Conservation (phyloP, 2,113 vertebrate species). For the Bucco capensis region DNA sequence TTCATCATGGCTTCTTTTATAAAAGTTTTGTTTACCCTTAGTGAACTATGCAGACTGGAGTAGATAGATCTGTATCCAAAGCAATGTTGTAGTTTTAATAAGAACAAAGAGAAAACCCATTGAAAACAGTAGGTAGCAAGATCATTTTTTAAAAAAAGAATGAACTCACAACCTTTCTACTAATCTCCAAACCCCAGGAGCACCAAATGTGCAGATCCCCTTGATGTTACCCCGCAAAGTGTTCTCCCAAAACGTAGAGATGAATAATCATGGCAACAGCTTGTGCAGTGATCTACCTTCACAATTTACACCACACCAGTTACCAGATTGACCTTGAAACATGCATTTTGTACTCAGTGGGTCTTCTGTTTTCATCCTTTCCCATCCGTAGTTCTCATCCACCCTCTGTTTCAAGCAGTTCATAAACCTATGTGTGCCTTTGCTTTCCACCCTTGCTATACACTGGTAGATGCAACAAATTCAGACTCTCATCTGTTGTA, state of each 20-base stretch:
- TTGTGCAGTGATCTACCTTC: constrained; percentile 4
- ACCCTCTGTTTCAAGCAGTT: constrained; percentile 44
- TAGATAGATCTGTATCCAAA: constrained; percentile 60
- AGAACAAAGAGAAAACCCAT: constrained; percentile 37
- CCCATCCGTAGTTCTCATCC: neutral
- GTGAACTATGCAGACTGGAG: constrained; percentile 51
- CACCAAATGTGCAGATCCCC: neutral
- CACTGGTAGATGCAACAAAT: constrained; percentile 82
- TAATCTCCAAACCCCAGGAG: neutral
- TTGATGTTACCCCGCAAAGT: neutral
- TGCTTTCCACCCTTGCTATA: constrained; percentile 89
- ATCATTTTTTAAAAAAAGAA: neutral
- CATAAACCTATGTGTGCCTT: constrained; percentile 89
- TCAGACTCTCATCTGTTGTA: constrained; percentile 86
- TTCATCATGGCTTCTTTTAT: constrained; percentile 39
- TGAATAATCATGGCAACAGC: constrained; percentile 21
- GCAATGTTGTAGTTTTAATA: constrained; percentile 25
- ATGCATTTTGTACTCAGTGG: neutral
- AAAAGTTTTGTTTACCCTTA: constrained; percentile 29
- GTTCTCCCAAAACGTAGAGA: neutral
- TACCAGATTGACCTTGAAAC: constrained; percentile 11
- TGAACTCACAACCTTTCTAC: neutral
- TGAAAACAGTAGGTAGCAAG: constrained; percentile 39
- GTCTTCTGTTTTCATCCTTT: constrained; percentile 33
- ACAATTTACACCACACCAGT: neutral